Evolutionary conservation across 1,140 invertebrate genomes (phyloP), one percentile per base, ranked within the genome.

Genomic region (Bemisia tabaci): DNA sequence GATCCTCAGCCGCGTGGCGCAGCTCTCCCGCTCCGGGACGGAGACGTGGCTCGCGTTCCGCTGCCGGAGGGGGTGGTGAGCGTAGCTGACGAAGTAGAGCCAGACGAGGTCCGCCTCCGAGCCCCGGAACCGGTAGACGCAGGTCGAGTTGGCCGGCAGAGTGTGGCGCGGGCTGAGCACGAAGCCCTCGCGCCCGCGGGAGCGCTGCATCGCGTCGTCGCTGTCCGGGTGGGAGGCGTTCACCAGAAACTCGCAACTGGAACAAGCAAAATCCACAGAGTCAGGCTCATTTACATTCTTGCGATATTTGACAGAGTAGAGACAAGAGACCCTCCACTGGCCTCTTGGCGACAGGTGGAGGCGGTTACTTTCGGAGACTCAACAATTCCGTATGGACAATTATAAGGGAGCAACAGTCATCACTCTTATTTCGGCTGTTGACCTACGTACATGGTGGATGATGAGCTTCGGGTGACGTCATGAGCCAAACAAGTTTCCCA

Each of bases 11-110:
- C 83, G 77, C 23, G 83, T 85, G n/a, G 82, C 79, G 71, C 84
- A 74, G 59, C 71, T 71, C 63, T 71, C 61, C 33, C 63, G 26
- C 64, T 62, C 67, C 21, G 58, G 65, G 66, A 65, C 67, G 5
- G 61, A 22, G 33, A 17, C 5, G 5, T 17, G 5, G 33, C 5
- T 48, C 5, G 17, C 17, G 17, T 48, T 48, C 17, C 33, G 5
- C 33, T 5, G 33, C 9, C 25, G 33, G 33, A 70, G 62, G 24
- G 69, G 64, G 21, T 71, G 82, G 69, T 90, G 87, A 62, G 85
- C 85, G 76, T 91, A 92, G 63, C 88, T 90, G 62, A 89, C 82
- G 74, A 93, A 94, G 74, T 90, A 92, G 58, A 94, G 80, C 91
- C 92, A 94, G 22, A 94, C 85, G 26, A 88, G 80, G 73, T 94